Evolutionary conservation across 2,113 vertebrate genomes (phyloP).

Genomic region (Argyrosomus japonicus): DNA sequence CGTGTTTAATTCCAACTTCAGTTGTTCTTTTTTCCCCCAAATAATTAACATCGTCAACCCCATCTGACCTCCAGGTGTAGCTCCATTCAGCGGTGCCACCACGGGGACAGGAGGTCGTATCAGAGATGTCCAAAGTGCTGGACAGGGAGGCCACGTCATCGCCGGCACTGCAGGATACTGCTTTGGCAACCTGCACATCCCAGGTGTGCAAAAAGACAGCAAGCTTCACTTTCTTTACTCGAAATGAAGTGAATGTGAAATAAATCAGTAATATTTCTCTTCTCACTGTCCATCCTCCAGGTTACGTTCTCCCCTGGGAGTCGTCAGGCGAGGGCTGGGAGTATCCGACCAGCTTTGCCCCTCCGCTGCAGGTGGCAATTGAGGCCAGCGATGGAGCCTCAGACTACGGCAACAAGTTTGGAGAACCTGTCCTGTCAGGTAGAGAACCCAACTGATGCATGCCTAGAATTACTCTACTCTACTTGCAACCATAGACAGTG

Average conservation of each 20-base stretch:
- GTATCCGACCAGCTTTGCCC: conserved; percentile 90
- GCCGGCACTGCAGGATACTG: conserved; percentile 94
- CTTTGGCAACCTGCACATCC: conserved; percentile 92
- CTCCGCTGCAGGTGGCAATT: conserved; percentile 90
- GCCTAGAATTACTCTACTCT: background rate
- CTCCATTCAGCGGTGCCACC: conserved; percentile 93
- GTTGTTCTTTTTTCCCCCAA: background rate
- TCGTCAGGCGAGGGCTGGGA: conserved; percentile 86
- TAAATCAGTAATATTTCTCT: background rate
- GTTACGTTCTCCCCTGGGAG: conserved; percentile 91
- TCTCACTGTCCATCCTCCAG: conserved; percentile 66
- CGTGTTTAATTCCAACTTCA: background rate
- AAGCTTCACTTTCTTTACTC: background rate
- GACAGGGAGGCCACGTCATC: conserved; percentile 91
- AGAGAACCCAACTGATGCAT: background rate
- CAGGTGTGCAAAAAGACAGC: conserved; percentile 80
- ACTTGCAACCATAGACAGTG: too few species aligned
- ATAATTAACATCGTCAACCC: background rate
- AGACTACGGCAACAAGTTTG: conserved; percentile 96
- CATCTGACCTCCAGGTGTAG: conserved; percentile 82
- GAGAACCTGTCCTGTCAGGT: conserved; percentile 93
- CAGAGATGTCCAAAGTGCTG: conserved; percentile 91
- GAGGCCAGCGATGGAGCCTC: conserved; percentile 94
- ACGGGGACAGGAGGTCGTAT: conserved; percentile 94
- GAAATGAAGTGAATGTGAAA: too few species aligned